These are phyloP conservation scores for Ophioninae sp. DNA, from an alignment of 2,888 invertebrate genomes.

Conservation along the genomic window DNA sequence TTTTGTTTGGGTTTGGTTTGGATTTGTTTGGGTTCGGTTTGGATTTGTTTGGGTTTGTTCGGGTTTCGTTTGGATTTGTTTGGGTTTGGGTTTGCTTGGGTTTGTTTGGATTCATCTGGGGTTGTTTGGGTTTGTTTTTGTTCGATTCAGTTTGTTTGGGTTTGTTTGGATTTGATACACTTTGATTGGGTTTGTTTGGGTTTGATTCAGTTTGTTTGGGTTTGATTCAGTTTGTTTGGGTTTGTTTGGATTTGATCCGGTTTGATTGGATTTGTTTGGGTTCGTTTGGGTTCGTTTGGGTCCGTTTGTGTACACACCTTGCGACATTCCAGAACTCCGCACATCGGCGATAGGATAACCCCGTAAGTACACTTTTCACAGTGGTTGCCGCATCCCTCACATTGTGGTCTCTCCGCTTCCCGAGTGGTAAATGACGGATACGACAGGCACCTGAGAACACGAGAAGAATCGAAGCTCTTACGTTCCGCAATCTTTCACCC, in stretches of 20 bases:
- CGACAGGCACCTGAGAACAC: conserved; percentile 65
- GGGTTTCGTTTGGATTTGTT: no score
- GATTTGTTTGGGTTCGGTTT: not conserved
- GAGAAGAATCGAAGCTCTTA: not conserved
- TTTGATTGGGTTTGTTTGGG: not conserved
- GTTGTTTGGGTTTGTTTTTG: not conserved
- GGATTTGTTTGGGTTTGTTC: not conserved
- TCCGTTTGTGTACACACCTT: conserved; percentile 61
- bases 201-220: not conserved
- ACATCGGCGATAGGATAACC: conserved; percentile 65
- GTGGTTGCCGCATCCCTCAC: conserved; percentile 70
- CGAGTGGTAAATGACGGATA: conserved; percentile 69
- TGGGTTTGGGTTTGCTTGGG: not conserved
- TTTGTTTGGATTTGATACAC: no score
- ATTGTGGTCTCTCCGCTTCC: conserved; percentile 62
- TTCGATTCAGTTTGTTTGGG: not conserved
- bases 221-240: not conserved
- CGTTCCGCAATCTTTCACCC: not conserved
- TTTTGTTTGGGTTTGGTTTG: not conserved
- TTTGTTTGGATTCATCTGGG: no score
- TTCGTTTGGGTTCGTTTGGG: not conserved
- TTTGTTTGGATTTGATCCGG: no score
- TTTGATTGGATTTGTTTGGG: no score
- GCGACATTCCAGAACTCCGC: conserved; percentile 71
- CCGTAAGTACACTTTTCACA: conserved; percentile 74